These are phyloP conservation scores for Pachyrhynchus sulphureomaculatus DNA, from an alignment of 1,140 invertebrate genomes.

Conservation along the genomic window DNA sequence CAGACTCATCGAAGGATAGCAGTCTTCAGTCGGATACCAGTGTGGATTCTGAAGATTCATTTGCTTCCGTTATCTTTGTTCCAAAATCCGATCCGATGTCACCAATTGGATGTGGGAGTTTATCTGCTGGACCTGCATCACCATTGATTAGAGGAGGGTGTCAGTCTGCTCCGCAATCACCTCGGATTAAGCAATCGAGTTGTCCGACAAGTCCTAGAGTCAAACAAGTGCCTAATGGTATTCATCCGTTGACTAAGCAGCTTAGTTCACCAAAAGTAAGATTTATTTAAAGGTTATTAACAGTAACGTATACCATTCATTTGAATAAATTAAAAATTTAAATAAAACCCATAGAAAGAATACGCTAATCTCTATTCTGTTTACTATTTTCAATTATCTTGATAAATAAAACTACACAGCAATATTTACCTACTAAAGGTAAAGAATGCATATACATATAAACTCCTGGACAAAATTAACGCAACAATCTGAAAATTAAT, in stretches of 20 bases:
- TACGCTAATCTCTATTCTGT: too few relatives aligned
- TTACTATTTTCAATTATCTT: too few relatives aligned
- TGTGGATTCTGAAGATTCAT: conserved; percentile 89
- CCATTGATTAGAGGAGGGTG: conserved; percentile 57
- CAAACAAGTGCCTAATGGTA: conserved; percentile 56
- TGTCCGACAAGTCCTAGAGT: conserved; percentile 62
- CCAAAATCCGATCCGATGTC: conserved; percentile 67
- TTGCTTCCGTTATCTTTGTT: conserved; percentile 87
- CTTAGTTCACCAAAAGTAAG: conserved; percentile 56
- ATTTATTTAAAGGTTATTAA: too few relatives aligned
- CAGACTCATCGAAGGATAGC: conserved; percentile 88
- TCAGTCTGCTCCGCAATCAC: conserved; percentile 72
- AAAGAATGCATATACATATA: too few relatives aligned
- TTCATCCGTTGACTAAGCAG: conserved; percentile 59
- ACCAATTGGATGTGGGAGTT: conserved; percentile 50
- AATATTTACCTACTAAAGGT: too few relatives aligned
- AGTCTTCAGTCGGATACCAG: conserved; percentile 91
- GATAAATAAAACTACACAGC: too few relatives aligned
- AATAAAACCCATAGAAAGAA: too few relatives aligned
- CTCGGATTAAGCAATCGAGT: conserved; percentile 60
- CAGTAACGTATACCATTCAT: too few relatives aligned
- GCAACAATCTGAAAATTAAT: too few relatives aligned
- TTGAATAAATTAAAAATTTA: too few relatives aligned
- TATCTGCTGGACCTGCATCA: conserved; percentile 62
- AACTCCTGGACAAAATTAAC: too few relatives aligned